Percentiles rank a stretch among this genome's conserved stretches.
These are phyloP conservation scores for Apostichopus japonicus DNA, from an alignment of 35 echinoderm and acorn worm species.

Conservation along the genomic window DNA sequence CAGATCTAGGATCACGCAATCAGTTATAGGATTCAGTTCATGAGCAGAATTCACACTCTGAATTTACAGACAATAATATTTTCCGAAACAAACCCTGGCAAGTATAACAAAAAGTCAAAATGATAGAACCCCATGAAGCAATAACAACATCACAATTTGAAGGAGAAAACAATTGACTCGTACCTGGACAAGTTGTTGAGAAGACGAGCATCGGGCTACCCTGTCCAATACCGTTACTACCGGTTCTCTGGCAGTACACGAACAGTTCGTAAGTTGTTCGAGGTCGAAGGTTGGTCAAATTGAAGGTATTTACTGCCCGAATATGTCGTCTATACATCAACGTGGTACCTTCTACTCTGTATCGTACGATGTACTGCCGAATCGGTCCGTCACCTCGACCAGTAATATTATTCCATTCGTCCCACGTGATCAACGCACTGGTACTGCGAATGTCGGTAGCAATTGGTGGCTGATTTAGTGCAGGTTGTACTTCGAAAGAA, in stretches of 20 bases:
- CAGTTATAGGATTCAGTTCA: no score
- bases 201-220: background rate
- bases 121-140: no score
- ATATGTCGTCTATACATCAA: background rate
- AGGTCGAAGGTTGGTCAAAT: background rate
- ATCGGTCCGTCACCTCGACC: constrained; percentile 28
- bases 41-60: no score
- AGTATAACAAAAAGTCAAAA: no score
- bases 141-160: no score
- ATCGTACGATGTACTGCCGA: background rate
- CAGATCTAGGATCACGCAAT: no score
- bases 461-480: background rate
- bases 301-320: background rate
- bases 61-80: no score
- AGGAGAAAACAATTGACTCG: background rate
- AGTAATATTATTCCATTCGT: background rate
- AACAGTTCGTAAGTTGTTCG: constrained; percentile 29
- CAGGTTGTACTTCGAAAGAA: constrained; percentile 13
- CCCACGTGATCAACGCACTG: constrained; percentile 11
- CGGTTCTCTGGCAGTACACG: constrained; percentile 19
- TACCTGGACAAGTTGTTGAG: constrained; percentile 32
- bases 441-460: background rate
- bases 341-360: background rate
- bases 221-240: background rate
- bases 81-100: no score